phyloP scores from a whole-genome alignment of 2,888 invertebrate genomes.

The Mythimna lalbum region DNA sequence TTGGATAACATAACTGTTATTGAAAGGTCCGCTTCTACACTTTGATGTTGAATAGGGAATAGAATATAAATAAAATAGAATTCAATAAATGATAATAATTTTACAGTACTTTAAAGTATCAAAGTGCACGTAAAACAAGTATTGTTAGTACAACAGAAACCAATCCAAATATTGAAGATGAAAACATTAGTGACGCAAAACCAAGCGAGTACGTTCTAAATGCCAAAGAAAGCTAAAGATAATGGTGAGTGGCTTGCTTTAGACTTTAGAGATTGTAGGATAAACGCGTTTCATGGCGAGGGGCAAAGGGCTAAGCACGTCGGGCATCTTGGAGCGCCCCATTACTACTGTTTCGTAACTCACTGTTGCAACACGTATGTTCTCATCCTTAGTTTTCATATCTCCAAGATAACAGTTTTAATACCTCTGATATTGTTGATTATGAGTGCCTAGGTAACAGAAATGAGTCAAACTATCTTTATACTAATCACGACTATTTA shows the following conservation, averaged over 20 bases:
- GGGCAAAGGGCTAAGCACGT: slow-evolving; percentile 67
- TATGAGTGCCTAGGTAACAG: background rate
- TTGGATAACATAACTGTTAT: too few relatives aligned
- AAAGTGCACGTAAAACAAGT: background rate
- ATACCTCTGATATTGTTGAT: slow-evolving; percentile 16
- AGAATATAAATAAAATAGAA: background rate
- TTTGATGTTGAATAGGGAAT: background rate
- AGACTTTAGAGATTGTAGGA: slow-evolving; percentile 60
- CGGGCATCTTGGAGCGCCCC: slow-evolving; percentile 34
- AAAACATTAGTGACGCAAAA: slow-evolving; percentile 20
- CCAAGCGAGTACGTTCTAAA: slow-evolving; percentile 41
- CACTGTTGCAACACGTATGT: slow-evolving; percentile 30
- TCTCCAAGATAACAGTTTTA: slow-evolving; percentile 14
- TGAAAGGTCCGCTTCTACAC: too few relatives aligned
- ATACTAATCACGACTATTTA: background rate
- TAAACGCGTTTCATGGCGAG: slow-evolving; percentile 58
- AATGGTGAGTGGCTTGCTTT: slow-evolving; percentile 41
- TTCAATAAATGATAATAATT: background rate
- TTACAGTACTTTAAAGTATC: background rate
- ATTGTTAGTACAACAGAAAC: background rate
- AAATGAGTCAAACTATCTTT: slow-evolving; percentile 7
- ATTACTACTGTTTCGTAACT: slow-evolving; percentile 58
- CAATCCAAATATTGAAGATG: slow-evolving; percentile 14
- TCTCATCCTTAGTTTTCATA: slow-evolving; percentile 18
- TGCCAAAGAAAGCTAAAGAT: slow-evolving; percentile 59